Base-by-base conservation (phyloP, 2,113 vertebrate species). In the Cebus imitator region DNA sequence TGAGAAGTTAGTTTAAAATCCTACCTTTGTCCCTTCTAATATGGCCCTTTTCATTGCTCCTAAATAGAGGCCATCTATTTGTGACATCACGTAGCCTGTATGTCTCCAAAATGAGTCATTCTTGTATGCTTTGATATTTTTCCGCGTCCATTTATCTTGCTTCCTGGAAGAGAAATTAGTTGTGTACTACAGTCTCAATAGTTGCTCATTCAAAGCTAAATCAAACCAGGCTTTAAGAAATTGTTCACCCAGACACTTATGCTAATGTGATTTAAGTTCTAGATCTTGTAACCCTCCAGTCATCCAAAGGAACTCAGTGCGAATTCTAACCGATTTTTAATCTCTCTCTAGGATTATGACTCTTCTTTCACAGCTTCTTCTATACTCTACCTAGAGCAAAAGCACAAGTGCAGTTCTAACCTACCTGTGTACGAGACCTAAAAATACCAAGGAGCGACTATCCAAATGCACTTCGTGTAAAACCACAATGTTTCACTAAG, bases 51-150 rank as follows among this genome's bases (percentile, higher is more conserved):
- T 98, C 13, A 97, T 83, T 0, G 98, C 99, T 94, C 99, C 99
- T 25, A 99, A 98, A 61, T 99, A 99, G 17, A 99, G 98, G 20
- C 99, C 99, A 90, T 99, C 99, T 98, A 99, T 40, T 98, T 99
- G 99, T 40, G 99, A 98, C 87, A 99, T n/a, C 48, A 99, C 91
- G 94, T 99, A 99, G 92, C 99, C 99, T 0, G 96, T 81, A 78
- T 99, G 99, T 94, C 97, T 98, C 99, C 99, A 99, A 97, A 99
- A 98, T 3, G 99, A 99, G 89, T 99, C 98, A 1, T 98, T 70
- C 90, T 98, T 98, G 93, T 99, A 98, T 75, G 98, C 85, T 97
- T 98, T 99, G 84, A 99, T 99, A 95, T 99, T 99, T 84, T 98
- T 66, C 94, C 99, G 98, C 93, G 99, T 98, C 99, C 99, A 99